Percentiles rank a stretch among this genome's conserved stretches.
These are phyloP conservation scores for Noctua janthe DNA, from an alignment of 2,888 invertebrate genomes.

Conservation along the genomic window DNA sequence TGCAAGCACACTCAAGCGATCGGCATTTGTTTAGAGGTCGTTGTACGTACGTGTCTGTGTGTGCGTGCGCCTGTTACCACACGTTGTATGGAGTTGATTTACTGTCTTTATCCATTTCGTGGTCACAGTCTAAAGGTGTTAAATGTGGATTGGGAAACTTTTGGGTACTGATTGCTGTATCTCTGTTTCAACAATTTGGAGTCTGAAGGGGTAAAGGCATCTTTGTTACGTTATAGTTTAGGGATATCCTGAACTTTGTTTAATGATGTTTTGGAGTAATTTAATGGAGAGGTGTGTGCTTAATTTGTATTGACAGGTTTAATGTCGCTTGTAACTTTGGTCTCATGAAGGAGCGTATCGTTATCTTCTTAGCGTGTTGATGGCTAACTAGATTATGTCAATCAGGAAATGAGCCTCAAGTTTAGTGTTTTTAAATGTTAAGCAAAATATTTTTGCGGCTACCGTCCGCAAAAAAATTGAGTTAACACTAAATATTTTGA, in stretches of 20 bases:
- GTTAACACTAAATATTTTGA: too few relatives aligned
- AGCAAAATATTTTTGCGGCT: not conserved
- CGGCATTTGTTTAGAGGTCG: not conserved
- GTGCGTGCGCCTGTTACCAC: not conserved
- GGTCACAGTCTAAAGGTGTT: conserved; percentile 58
- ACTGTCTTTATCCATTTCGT: not conserved
- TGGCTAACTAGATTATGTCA: not conserved
- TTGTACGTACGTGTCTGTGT: not conserved
- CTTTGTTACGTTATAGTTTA: conserved; percentile 49
- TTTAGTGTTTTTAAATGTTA: not conserved
- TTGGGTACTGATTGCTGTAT: conserved; percentile 63
- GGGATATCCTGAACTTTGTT: conserved; percentile 36
- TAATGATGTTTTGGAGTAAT: conserved; percentile 31
- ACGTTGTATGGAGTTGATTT: not conserved
- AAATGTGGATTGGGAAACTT: conserved; percentile 66
- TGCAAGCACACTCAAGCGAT: not conserved
- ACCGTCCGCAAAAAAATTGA: too few relatives aligned
- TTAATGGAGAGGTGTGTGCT: conserved; percentile 38
- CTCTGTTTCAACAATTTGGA: conserved; percentile 59
- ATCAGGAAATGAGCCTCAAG: not conserved
- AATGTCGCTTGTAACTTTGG: conserved; percentile 31
- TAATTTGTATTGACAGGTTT: conserved; percentile 50
- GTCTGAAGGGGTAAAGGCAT: conserved; percentile 41
- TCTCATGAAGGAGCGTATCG: not conserved
- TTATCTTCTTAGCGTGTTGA: not conserved